Percentiles rank a stretch among this genome's conserved stretches.
These are phyloP conservation scores for Danio rerio DNA, from an alignment of 2,113 vertebrate species.

Conservation along the genomic window GRCz12tu NC_133195.1:10574001-10574500, in stretches of 20 bases:
- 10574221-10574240: not conserved
- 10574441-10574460: not conserved
- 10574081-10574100: not conserved
- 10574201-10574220: slow-evolving; percentile 11
- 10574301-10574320: slow-evolving; percentile 8
- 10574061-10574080: not conserved
- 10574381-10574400: not conserved
- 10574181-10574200: not conserved
- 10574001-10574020: not conserved
- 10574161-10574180: not conserved
- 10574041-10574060: slow-evolving; percentile 1
- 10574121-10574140: not conserved
- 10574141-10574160: not conserved
- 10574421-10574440: not conserved
- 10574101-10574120: not conserved
- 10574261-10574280: not conserved
- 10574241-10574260: not conserved
- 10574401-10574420: not conserved
- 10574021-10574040: not conserved
- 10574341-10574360: slow-evolving; percentile 11
- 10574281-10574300: slow-evolving; percentile 22
- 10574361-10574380: not conserved
- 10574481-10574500: not conserved
- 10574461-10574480: not conserved
- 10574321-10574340: not conserved